A percentile compares a stretch with the other conserved stretches of the same genome.
Conservation (phyloP, 1,140 invertebrate genomes). For the Caenorhabditis inopinata region DNA sequence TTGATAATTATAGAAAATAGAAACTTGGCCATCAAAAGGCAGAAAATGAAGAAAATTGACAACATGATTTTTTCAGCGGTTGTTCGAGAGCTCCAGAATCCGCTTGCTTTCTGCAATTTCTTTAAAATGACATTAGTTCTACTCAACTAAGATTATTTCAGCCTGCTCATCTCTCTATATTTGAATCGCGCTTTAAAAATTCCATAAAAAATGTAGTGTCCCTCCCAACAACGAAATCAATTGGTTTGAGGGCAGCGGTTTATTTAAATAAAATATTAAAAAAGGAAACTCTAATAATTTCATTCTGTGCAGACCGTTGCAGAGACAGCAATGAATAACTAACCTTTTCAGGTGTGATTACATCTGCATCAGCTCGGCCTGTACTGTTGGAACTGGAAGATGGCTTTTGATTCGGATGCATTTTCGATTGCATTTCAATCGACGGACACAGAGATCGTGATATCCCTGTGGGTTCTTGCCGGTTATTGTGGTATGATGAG, state of each 20-base stretch:
- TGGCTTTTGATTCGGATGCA: not conserved
- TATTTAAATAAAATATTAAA: too few species aligned
- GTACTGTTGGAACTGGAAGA: not conserved
- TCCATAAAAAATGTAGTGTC: too few species aligned
- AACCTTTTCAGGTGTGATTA: conserved; percentile 34
- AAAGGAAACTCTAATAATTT: too few species aligned
- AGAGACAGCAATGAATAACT: not conserved
- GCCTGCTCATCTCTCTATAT: too few species aligned
- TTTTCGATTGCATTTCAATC: not conserved
- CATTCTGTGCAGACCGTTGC: not conserved
- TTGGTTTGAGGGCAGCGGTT: too few species aligned
- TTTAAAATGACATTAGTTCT: not conserved
- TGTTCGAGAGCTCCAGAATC: conserved; percentile 44
- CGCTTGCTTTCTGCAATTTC: conserved; percentile 31
- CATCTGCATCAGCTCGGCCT: conserved; percentile 9
- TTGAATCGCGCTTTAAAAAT: too few species aligned
- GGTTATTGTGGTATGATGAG: too few species aligned
- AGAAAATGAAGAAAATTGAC: conserved; percentile 16
- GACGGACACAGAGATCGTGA: not conserved
- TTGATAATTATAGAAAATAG: conserved; percentile 26
- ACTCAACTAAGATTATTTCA: not conserved
- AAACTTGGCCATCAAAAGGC: conserved; percentile 16
- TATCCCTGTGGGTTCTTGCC: not conserved
- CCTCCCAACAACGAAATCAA: too few species aligned
- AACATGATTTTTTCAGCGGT: conserved; percentile 41